Percentiles rank a stretch among this genome's conserved stretches.
Conservation (phyloP, 2,113 vertebrate genomes). For the Toxotes jaculatrix region DNA sequence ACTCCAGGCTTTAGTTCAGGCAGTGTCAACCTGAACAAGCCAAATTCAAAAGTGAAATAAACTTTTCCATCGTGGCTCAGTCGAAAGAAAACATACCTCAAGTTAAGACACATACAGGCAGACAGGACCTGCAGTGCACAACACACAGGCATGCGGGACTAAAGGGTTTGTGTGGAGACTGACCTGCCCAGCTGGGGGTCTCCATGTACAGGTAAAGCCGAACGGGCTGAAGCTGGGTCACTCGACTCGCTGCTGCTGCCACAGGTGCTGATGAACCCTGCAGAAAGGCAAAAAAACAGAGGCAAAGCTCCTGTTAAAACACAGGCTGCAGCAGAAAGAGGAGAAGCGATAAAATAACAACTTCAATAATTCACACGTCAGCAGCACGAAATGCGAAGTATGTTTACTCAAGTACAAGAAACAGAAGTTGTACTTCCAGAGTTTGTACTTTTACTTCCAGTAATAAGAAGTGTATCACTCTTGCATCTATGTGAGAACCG, state of each 20-base stretch:
- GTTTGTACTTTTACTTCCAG: no score
- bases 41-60: neutral
- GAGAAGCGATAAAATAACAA: neutral
- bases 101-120: neutral
- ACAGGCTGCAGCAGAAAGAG: neutral
- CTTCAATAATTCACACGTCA: no score
- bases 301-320: neutral
- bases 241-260: slow-evolving; percentile 76
- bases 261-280: slow-evolving; percentile 74
- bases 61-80: neutral
- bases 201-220: slow-evolving; percentile 85
- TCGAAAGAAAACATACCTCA: no score
- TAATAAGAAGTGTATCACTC: neutral
- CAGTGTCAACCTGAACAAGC: neutral
- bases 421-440: neutral
- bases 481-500: no score
- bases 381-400: no score
- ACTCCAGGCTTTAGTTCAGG: neutral
- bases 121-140: neutral
- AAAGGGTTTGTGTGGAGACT: slow-evolving; percentile 36
- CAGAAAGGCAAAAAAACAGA: neutral
- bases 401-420: neutral
- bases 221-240: slow-evolving; percentile 72
- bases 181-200: slow-evolving; percentile 87
- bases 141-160: neutral